Evolutionary conservation across 2,888 invertebrate genomes (phyloP).

Genomic region (Lepeophtheirus nordmannii): DNA sequence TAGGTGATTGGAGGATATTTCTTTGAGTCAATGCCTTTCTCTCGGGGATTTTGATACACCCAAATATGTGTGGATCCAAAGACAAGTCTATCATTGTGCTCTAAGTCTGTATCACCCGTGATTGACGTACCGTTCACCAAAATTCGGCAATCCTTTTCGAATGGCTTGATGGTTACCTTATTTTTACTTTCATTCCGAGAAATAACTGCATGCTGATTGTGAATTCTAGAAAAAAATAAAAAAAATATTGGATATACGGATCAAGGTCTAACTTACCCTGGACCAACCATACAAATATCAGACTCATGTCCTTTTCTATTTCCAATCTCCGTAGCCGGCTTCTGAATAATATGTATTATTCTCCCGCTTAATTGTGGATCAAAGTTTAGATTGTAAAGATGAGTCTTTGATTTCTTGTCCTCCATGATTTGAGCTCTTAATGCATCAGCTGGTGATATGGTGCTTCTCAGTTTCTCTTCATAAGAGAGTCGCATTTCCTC

Average conservation of each 20-base stretch:
- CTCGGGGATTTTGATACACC: conserved; percentile 39
- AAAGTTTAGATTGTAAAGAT: conserved; percentile 42
- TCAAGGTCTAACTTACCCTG: conserved; percentile 32
- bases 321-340: conserved; percentile 35
- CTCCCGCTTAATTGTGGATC: conserved; percentile 41
- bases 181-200: conserved; percentile 30
- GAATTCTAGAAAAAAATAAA: conserved; percentile 34
- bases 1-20: conserved; percentile 36
- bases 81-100: conserved; percentile 41
- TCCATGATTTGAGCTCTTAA: conserved; percentile 29
- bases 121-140: conserved; percentile 40
- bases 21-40: conserved; percentile 31
- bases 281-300: conserved; percentile 38
- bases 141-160: conserved; percentile 33
- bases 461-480: conserved; percentile 33
- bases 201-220: conserved; percentile 38
- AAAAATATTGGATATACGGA: not conserved
- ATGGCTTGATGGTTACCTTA: conserved; percentile 34
- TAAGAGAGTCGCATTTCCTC: conserved; percentile 39
- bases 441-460: conserved; percentile 25
- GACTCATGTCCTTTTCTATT: conserved; percentile 34
- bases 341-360: conserved; percentile 39
- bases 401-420: conserved; percentile 36
- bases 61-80: conserved; percentile 43
- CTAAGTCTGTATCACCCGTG: conserved; percentile 35